Evolutionary conservation across 2,888 invertebrate genomes (phyloP).

Genomic region (Pristionchus japonicus): DNA sequence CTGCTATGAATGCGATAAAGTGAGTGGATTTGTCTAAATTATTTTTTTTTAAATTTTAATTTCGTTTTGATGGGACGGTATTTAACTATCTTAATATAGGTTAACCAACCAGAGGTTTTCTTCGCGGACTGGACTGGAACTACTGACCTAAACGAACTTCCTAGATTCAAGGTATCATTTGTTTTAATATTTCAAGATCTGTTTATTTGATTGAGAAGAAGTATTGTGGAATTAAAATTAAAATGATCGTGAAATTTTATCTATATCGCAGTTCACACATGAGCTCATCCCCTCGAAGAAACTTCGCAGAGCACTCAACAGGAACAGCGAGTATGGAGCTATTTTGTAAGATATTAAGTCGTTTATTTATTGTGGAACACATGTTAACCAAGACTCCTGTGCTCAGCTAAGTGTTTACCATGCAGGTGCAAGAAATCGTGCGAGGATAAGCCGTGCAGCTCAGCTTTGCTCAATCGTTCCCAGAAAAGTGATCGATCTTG

Average conservation of each 20-base stretch:
- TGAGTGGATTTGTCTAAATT: background rate
- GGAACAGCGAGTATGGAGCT: background rate
- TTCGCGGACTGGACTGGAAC: constrained; percentile 11
- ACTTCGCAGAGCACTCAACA: background rate
- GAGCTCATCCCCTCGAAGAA: background rate
- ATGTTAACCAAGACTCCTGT: too few species aligned
- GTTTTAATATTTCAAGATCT: too few species aligned
- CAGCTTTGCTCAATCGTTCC: background rate
- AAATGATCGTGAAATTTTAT: too few species aligned
- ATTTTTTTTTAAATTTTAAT: too few species aligned
- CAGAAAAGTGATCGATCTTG: background rate
- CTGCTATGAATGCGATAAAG: background rate
- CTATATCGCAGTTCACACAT: background rate
- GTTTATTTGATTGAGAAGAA: too few species aligned
- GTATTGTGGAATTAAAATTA: too few species aligned
- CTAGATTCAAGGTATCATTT: background rate
- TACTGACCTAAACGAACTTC: background rate
- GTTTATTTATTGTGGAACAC: too few species aligned
- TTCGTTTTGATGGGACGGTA: too few species aligned
- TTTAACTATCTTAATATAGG: background rate
- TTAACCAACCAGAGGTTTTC: background rate
- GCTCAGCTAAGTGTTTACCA: too few species aligned
- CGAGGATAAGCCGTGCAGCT: background rate
- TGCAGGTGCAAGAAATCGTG: background rate
- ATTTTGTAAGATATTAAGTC: background rate